These are phyloP conservation scores for Catostylus mosaicus DNA, from an alignment of 30 jellyfish, hydroid and myxozoan species.

Conservation along the genomic window DNA sequence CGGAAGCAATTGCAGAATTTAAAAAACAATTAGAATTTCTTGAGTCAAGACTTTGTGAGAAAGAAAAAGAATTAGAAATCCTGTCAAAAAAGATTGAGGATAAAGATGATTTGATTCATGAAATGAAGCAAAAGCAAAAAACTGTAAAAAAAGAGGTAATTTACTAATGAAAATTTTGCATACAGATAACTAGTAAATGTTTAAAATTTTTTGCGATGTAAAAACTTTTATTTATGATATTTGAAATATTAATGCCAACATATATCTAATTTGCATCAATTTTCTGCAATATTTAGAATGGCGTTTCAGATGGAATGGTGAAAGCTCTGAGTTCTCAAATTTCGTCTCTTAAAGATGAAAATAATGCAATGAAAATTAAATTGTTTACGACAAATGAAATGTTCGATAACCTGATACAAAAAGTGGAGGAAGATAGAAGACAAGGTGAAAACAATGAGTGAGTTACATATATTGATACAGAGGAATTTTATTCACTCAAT, in stretches of 20 bases:
- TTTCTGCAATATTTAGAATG: slow-evolving; percentile 11
- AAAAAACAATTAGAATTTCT: slow-evolving; percentile 17
- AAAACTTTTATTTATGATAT: no score
- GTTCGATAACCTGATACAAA: slow-evolving; percentile 6
- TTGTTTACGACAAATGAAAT: slow-evolving; percentile 11
- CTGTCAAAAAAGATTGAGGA: slow-evolving; percentile 8
- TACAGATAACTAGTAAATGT: not conserved
- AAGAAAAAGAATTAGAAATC: slow-evolving; percentile 3
- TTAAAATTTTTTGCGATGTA: not conserved
- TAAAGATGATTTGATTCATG: not conserved
- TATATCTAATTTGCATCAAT: no score
- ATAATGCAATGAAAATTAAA: slow-evolving; percentile 20
- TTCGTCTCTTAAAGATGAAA: slow-evolving; percentile 9
- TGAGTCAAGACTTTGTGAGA: not conserved
- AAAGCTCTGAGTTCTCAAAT: slow-evolving; percentile 13
- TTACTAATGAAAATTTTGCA: not conserved
- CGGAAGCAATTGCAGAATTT: slow-evolving; percentile 26
- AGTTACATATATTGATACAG: no score
- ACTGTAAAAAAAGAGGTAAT: slow-evolving; percentile 25
- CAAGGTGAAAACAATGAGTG: not conserved
- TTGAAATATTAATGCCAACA: not conserved
- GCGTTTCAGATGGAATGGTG: slow-evolving; percentile 24
- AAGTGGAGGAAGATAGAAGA: not conserved
- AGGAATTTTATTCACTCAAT: no score
- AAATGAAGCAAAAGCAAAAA: slow-evolving; percentile 27